A percentile compares a stretch with the other conserved stretches of the same genome.
phyloP scores from a whole-genome alignment of 37 sponge, comb jelly and placozoan species.

The Dysidea cf. avara region DNA sequence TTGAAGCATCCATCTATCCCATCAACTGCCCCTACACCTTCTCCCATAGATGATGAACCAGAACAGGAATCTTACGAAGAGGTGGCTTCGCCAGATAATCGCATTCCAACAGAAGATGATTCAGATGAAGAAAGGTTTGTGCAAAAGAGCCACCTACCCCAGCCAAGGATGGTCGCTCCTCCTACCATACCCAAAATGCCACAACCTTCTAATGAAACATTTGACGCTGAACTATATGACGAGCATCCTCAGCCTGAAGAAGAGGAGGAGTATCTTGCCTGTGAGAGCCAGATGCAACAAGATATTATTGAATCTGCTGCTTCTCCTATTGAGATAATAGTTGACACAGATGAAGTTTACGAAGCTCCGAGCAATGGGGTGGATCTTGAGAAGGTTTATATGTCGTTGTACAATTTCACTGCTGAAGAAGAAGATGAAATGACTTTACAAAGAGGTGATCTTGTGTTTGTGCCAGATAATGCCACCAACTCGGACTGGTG shows the following conservation, averaged over 20 bases:
- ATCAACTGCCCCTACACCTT: slow-evolving; percentile 6
- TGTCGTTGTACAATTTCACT: slow-evolving; percentile 71
- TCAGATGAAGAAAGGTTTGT: too few species aligned
- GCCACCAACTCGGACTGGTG: slow-evolving; percentile 59
- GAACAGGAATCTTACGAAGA: slow-evolving; percentile 2
- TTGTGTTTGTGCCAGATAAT: slow-evolving; percentile 61
- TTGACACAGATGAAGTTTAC: slow-evolving; percentile 63
- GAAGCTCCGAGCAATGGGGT: slow-evolving; percentile 37
- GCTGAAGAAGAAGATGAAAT: slow-evolving; percentile 71
- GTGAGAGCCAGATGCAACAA: too few species aligned
- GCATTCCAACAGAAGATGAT: too few species aligned
- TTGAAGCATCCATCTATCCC: slow-evolving; percentile 23
- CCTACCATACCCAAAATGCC: too few species aligned
- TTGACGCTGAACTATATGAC: too few species aligned
- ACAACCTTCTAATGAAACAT: too few species aligned
- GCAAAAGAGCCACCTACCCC: too few species aligned
- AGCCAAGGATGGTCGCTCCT: too few species aligned
- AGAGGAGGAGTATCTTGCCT: slow-evolving; percentile 10
- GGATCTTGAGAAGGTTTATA: slow-evolving; percentile 64
- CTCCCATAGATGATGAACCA: background rate
- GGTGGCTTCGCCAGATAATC: background rate
- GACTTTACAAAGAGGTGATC: slow-evolving; percentile 66
- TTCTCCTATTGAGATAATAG: slow-evolving; percentile 11
- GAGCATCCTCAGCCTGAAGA: background rate
- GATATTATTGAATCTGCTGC: slow-evolving; percentile 3